Percentiles rank a stretch among this genome's conserved stretches.
Evolutionary conservation across 1,140 invertebrate species (phyloP).

Genomic region (Argopecten irradians): DNA sequence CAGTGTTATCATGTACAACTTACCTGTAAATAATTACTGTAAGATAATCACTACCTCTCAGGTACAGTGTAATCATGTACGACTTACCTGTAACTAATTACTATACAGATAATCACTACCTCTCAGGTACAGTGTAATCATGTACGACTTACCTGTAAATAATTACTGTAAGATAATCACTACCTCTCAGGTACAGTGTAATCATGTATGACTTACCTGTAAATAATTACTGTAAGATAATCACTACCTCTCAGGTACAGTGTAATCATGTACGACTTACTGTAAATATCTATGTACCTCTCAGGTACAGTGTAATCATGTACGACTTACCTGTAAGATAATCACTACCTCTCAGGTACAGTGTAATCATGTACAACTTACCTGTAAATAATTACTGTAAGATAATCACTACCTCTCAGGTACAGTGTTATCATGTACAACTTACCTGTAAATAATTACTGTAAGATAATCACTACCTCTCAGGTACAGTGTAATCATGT

Average conservation of each 20-base stretch:
- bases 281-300: not conserved
- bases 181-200: not conserved
- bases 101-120: not conserved
- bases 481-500: not conserved
- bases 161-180: too few species aligned
- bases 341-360: conserved; percentile 1
- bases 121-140: not conserved
- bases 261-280: not conserved
- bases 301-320: not conserved
- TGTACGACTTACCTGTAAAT: not conserved
- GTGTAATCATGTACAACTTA: not conserved
- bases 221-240: too few species aligned
- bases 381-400: not conserved
- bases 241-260: not conserved
- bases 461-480: too few species aligned
- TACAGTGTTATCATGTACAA: not conserved
- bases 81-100: not conserved
- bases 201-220: not conserved
- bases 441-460: not conserved
- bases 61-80: not conserved
- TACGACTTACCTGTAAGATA: not conserved
- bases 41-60: too few species aligned
- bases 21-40: not conserved
- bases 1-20: not conserved
- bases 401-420: not conserved